Base-by-base conservation (phyloP, 64 coral and sea anemone species). In the Stichodactyla helianthus region DNA sequence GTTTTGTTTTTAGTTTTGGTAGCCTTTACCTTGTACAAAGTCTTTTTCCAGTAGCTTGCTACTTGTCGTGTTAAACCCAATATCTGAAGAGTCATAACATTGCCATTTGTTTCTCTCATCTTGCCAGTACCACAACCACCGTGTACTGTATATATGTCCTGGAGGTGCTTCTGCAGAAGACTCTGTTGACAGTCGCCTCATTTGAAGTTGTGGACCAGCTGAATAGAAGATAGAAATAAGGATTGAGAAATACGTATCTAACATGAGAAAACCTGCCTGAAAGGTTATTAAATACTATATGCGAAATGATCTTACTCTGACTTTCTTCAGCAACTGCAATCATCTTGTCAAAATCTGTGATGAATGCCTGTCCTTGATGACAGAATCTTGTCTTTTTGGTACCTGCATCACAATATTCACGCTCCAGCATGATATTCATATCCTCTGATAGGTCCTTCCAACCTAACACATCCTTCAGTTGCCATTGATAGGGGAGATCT, bases 41-140 rank as follows among this genome's bases (percentile, higher is more conserved):
- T 92, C 82, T 23, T 87, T 94, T 81, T 98, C 95, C 51, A 98
- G 59, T 0, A 70, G 82, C 18, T 92, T n/a, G 67, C 89, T 94
- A 35, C 55, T 54, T 26, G 89, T 87, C 5, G 93, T 86, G 62
- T 74, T 91, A 6, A 82, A 77, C 70, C 92, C 87, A 85, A 76
- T 80, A 70, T 31, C 55, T 82, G 92, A 71, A 50, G 83, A 77
- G 60, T 98, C 95, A 86, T 94, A 98, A 58, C 87, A 89, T 52
- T 89, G 87, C 95, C 95, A 98, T 25, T 85, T 83, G 4, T 61
- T 16, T 25, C 60, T 82, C 58, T 98, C 92, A 89, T 98, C 92
- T 28, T 64, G 57, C 95, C 95, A 98, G 65, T 89, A 98, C 95
- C 95, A 98, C 27, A 77, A 20, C 95, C 95, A 98, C 9, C 79